Conservation (phyloP, 2,797 vertebrate genomes). For the Pyrocephalus nanus region DNA sequence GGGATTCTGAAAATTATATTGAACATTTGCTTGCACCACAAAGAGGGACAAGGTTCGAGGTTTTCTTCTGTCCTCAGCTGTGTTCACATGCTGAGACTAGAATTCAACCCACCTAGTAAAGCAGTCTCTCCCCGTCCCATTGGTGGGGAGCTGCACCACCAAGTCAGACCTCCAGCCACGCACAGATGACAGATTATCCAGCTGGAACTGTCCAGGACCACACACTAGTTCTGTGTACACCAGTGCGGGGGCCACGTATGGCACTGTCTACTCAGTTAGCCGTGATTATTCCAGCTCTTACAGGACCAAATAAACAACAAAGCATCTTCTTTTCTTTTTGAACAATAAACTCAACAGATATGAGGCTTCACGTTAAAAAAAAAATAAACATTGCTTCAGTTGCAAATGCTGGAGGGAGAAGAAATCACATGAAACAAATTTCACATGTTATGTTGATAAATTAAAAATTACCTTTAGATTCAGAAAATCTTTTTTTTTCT, state of each 20-base stretch:
- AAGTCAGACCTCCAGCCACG: neutral
- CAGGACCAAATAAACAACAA: neutral
- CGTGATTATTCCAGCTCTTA: neutral
- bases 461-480: slow-evolving; percentile 77
- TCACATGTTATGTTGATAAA: neutral
- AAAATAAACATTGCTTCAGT: neutral
- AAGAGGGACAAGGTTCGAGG: neutral
- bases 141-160: neutral
- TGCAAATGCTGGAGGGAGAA: neutral
- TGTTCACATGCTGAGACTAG: fast-evolving
- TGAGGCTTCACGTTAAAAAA: neutral
- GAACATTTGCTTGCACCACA: neutral
- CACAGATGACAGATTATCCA: neutral
- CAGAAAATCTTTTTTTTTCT: slow-evolving; percentile 66
- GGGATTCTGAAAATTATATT: neutral
- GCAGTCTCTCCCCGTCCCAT: neutral
- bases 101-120: neutral
- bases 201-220: neutral
- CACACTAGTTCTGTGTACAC: neutral
- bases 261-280: neutral
- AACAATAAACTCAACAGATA: neutral
- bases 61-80: neutral
- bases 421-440: neutral
- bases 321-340: no score
- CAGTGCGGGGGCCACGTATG: neutral